These are phyloP conservation scores for Gryllus bimaculatus DNA, from an alignment of 1,140 invertebrate genomes.

Conservation along the genomic window DNA sequence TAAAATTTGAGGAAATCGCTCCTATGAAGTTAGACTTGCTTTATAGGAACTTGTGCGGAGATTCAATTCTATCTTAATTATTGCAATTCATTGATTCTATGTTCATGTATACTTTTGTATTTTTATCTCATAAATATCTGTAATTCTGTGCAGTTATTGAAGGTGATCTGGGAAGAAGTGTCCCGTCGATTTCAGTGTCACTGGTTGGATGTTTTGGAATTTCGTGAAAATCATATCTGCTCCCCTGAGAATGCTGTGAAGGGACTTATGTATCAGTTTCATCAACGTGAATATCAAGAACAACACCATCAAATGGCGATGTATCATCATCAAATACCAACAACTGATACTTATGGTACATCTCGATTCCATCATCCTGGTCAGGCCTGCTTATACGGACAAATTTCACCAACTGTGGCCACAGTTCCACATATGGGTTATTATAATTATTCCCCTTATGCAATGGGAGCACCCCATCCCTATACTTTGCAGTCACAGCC, in stretches of 20 bases:
- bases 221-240: conserved; percentile 53
- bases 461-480: background rate
- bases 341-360: conserved; percentile 15
- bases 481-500: conserved; percentile 17
- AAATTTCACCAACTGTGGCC: background rate
- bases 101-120: too few species aligned
- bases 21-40: too few species aligned
- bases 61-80: too few species aligned
- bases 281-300: conserved; percentile 22
- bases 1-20: too few species aligned
- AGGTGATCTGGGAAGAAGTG: conserved; percentile 48
- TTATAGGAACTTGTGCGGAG: too few species aligned
- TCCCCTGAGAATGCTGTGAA: conserved; percentile 43
- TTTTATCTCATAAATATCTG: too few species aligned
- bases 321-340: conserved; percentile 8
- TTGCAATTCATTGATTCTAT: too few species aligned
- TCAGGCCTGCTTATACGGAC: conserved; percentile 15
- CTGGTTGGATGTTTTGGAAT: conserved; percentile 56
- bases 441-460: conserved; percentile 7
- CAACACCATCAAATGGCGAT: conserved; percentile 19
- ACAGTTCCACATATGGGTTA: conserved; percentile 9
- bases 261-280: conserved; percentile 37
- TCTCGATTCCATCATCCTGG: conserved; percentile 13
- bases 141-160: conserved; percentile 35
- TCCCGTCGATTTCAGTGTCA: conserved; percentile 40